These are phyloP conservation scores for Zhuqinia jingwanae DNA, from an alignment of 2,888 invertebrate species.

Conservation along the genomic window DNA sequence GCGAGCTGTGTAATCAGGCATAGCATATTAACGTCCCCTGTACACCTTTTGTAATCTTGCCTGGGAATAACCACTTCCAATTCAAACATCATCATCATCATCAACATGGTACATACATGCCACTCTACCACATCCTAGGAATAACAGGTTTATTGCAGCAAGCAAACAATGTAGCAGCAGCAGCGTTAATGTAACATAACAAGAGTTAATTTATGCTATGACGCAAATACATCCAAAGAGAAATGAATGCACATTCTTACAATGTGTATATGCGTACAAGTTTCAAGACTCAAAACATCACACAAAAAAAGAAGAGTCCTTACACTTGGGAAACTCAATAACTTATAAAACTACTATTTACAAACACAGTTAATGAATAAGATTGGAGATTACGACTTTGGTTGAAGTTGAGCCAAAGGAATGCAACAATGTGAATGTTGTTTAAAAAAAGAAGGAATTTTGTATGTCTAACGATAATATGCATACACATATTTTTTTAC, in stretches of 20 bases:
- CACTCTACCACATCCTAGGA: constrained; percentile 33
- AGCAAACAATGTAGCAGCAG: constrained; percentile 52
- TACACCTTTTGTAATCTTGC: constrained; percentile 40
- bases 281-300: neutral
- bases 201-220: constrained; percentile 71
- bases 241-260: constrained; percentile 65
- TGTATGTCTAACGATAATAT: too few relatives aligned
- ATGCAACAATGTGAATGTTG: neutral
- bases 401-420: neutral
- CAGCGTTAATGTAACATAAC: constrained; percentile 51
- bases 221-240: constrained; percentile 69
- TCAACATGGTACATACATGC: neutral
- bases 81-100: constrained; percentile 49
- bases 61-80: constrained; percentile 71
- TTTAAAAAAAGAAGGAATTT: too few relatives aligned
- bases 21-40: constrained; percentile 38
- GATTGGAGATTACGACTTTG: neutral
- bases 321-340: constrained; percentile 22
- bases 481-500: neutral
- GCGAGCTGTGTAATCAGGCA: constrained; percentile 64
- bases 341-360: constrained; percentile 1
- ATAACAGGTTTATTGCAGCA: constrained; percentile 70
- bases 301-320: neutral
- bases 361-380: constrained; percentile 12
- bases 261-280: constrained; percentile 9